Base-by-base conservation (phyloP, 2,113 vertebrate genomes). In the Colossoma macropomum region DNA sequence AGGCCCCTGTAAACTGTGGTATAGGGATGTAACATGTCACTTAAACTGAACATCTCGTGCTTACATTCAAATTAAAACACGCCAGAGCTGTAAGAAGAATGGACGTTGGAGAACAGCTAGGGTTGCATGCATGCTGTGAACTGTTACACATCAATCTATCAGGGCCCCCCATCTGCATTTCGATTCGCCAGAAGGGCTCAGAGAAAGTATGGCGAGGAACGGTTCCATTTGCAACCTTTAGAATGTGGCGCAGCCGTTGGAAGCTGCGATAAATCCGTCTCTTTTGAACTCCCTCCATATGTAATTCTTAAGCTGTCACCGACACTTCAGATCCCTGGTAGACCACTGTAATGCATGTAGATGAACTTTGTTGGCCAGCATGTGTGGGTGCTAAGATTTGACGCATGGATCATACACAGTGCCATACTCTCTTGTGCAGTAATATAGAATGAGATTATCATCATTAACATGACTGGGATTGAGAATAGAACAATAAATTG, bases 131-230 rank as follows among this genome's bases (percentile, higher is more conserved):
- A 91, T 92, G 93, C 90, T 92, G 83, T 50, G 87, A 89, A 85
- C 87, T 90, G 93, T 94, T 94, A 93, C 91, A 88, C 92, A 93
- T 94, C 92, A 93, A 93, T 94, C 93, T 92, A 92, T 94, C 94
- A 95, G 84, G 75, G 75, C 41, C 48, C 3, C 86, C 91, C 91
- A 91, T 94, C 91, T 88, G 87, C 89, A 93, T 93, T 94, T 90
- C 91, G 90, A 93, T 92, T 81, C 77, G 77, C 83, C 75, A 81
- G 56, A 59, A 87, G 86, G 87, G 87, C 85, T 72, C 13, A 3
- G 71, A 23, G 12, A 86, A 85, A 87, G 84, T 25, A 84, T 84
- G 85, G 88, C 83, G 81, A 87, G 79, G 83, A 85, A 76, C 70
- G 8, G 84, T 81, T 88, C 88, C 91, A 90, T 56, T 81, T 73